Percentiles rank a stretch among this genome's conserved stretches.
Conservation (phyloP, 2,113 vertebrate genomes). For the Sinocyclocheilus maitianheensis region DNA sequence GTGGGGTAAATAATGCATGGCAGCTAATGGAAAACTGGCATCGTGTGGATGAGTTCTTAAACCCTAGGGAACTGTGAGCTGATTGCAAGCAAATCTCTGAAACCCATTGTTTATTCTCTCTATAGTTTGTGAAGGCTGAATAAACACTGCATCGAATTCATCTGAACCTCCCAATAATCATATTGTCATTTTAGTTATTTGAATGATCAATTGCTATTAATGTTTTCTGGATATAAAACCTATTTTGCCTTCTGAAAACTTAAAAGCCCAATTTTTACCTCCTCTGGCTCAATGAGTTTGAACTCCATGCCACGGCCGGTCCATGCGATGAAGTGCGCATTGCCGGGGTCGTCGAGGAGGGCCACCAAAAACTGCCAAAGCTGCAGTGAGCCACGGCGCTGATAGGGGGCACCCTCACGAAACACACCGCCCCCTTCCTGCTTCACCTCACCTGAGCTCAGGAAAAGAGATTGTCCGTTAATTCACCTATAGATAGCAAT, state of each 20-base stretch:
- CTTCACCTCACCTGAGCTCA: slow-evolving; percentile 85
- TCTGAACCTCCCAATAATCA: background rate
- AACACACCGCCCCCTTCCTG: slow-evolving; percentile 83
- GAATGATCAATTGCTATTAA: background rate
- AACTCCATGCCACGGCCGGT: slow-evolving; percentile 99
- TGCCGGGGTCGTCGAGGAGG: slow-evolving; percentile 89
- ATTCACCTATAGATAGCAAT: background rate
- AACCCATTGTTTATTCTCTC: slow-evolving; percentile 40
- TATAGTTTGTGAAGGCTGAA: slow-evolving; percentile 1
- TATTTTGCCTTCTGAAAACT: background rate
- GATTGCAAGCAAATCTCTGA: slow-evolving; percentile 60
- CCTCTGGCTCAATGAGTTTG: slow-evolving; percentile 97
- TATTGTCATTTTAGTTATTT: background rate
- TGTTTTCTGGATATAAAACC: background rate
- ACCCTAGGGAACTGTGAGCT: slow-evolving; percentile 54
- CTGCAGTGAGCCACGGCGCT: slow-evolving; percentile 93
- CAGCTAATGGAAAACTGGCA: slow-evolving; percentile 65
- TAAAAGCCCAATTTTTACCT: slow-evolving; percentile 74
- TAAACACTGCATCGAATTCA: background rate
- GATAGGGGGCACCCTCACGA: slow-evolving; percentile 89
- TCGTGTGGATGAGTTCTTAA: slow-evolving; percentile 52
- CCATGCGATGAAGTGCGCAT: slow-evolving; percentile 97
- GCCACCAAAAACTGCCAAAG: slow-evolving; percentile 98
- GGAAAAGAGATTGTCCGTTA: slow-evolving; percentile 3
- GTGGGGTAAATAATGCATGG: slow-evolving; percentile 71